These are phyloP conservation scores for Tethea ocularis DNA, from an alignment of 2,888 invertebrate species.

Conservation along the genomic window DNA sequence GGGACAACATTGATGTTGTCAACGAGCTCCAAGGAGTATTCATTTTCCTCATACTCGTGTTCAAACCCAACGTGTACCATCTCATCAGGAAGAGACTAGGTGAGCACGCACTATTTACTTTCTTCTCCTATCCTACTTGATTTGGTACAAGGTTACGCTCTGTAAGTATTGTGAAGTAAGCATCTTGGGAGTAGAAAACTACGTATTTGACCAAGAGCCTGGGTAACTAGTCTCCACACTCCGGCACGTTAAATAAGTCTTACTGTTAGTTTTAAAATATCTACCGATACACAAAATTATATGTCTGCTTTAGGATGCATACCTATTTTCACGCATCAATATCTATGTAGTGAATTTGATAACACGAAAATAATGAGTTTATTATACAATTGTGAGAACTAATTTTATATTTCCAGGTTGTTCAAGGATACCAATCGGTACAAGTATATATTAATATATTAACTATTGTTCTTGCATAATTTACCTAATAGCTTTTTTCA, in stretches of 20 bases:
- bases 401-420: slow-evolving; percentile 71
- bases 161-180: no score
- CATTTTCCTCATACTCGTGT: slow-evolving; percentile 88
- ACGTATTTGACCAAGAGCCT: no score
- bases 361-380: neutral
- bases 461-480: slow-evolving; percentile 32
- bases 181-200: no score
- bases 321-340: neutral
- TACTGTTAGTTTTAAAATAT: no score
- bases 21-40: slow-evolving; percentile 89
- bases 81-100: slow-evolving; percentile 84
- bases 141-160: no score
- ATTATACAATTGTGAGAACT: slow-evolving; percentile 27
- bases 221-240: no score
- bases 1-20: slow-evolving; percentile 85
- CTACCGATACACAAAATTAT: no score
- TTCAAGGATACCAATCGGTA: slow-evolving; percentile 69
- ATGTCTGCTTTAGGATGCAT: no score
- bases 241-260: no score
- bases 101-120: slow-evolving; percentile 47
- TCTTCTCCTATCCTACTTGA: no score
- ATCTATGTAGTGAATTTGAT: neutral
- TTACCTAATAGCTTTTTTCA: slow-evolving; percentile 17
- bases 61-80: slow-evolving; percentile 86
- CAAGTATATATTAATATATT: slow-evolving; percentile 72